phyloP scores from a whole-genome alignment of 2,113 vertebrate genomes.

The Leptodactylus fuscus region DNA sequence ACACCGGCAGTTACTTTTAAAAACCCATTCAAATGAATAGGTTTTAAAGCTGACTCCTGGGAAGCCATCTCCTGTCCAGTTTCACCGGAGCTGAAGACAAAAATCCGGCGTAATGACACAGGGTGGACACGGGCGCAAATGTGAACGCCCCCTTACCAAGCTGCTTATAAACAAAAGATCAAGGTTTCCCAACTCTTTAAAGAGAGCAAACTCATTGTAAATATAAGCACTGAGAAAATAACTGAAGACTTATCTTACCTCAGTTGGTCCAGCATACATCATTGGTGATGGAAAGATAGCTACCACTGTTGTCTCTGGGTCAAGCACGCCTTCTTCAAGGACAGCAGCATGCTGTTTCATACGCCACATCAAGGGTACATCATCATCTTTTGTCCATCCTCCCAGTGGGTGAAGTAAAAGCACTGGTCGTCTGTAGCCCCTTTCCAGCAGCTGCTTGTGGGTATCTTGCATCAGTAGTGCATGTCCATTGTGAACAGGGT shows the following conservation, averaged over 20 bases:
- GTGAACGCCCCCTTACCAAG: too few relatives aligned
- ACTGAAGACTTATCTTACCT: conserved; percentile 76
- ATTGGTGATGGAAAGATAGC: conserved; percentile 98
- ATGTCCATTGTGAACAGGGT: conserved; percentile 96
- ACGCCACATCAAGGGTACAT: conserved; percentile 92
- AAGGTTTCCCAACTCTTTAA: too few relatives aligned
- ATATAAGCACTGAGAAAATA: background rate
- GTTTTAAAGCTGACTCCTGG: too few relatives aligned
- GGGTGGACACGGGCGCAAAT: too few relatives aligned
- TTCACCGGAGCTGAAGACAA: too few relatives aligned
- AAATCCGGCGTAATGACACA: too few relatives aligned
- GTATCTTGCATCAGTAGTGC: conserved; percentile 97
- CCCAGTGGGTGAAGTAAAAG: conserved; percentile 94
- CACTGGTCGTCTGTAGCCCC: conserved; percentile 92
- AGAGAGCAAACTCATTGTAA: background rate
- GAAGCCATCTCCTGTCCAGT: too few relatives aligned
- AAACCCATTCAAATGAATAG: too few relatives aligned
- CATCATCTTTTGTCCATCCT: conserved; percentile 98
- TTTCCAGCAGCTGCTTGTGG: conserved; percentile 87
- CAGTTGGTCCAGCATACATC: conserved; percentile 98
- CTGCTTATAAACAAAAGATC: too few relatives aligned
- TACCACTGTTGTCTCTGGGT: conserved; percentile 89
- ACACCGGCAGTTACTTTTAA: too few relatives aligned
- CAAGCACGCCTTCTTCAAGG: conserved; percentile 89
- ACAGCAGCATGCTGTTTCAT: conserved; percentile 97